Base-by-base conservation (phyloP, 2,888 invertebrate species). In the Mallateleia sp. region DNA sequence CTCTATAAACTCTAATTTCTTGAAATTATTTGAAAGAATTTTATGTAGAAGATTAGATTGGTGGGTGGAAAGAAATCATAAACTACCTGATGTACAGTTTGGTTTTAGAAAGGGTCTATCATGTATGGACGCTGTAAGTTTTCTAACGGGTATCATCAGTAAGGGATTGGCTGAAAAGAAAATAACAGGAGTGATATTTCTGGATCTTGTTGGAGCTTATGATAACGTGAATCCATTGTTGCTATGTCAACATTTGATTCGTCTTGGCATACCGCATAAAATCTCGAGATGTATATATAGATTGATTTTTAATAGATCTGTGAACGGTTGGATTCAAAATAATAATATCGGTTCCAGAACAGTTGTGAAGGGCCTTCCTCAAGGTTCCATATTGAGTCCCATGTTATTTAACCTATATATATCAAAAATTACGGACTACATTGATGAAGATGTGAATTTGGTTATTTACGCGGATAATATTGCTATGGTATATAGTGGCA, bases 21-120 rank as follows among this genome's bases (percentile, higher is more conserved):
- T 75, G 3, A 82, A 82, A 28, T 4, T 82, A 5, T 60, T 74
- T 22, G 75, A 82, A 20, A n/a, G n/a, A n/a, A n/a, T n/a, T n/a
- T n/a, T n/a, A n/a, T n/a, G n/a, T n/a, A n/a, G n/a, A n/a, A n/a
- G 58, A 34, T 5, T 58, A 5, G 6, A 15, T n/a, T 58, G 58
- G 58, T 58, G 58, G 58, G 58, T 18, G 9, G 58, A 32, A 14
- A 58, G 58, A 32, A 58, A 58, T 42, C 15, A 42, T 9, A 42
- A 3, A 9, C 6, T 42, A 5, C 42, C 42, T 15, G 42, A 3
- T 5, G 14, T 3, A 42, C 42, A 42, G 14, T 42, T 42, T 42
- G 42, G 42, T 5, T 42, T 42, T 42, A 42, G 14, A 42, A 42
- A n/a, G 4, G 42, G 42, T 3, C 6, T 11, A 14, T 42, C 42